Conservation (phyloP, 35 echinoderm and acorn worm species). For the Lytechinus variegatus region DNA sequence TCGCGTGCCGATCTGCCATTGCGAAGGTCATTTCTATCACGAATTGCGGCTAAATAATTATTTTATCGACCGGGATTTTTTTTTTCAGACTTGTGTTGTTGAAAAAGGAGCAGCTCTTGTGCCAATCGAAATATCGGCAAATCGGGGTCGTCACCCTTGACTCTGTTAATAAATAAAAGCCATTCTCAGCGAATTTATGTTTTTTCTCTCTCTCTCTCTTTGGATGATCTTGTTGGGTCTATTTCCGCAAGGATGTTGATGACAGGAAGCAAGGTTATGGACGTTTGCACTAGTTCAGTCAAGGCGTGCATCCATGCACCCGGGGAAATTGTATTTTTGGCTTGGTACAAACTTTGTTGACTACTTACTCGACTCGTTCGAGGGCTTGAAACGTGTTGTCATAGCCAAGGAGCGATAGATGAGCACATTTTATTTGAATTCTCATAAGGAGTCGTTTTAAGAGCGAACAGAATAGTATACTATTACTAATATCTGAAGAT, state of each 20-base stretch:
- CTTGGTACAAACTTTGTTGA: background rate
- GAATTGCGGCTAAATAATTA: conserved; percentile 1
- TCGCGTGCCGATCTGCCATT: background rate
- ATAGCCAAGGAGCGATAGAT: too few relatives aligned
- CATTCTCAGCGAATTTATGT: conserved; percentile 18
- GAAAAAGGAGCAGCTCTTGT: background rate
- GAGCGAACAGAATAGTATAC: too few relatives aligned
- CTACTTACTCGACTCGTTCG: too few relatives aligned
- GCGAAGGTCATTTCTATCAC: background rate
- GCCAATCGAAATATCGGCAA: background rate
- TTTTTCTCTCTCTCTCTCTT: background rate
- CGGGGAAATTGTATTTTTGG: background rate
- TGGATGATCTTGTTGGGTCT: background rate
- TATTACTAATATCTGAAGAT: too few relatives aligned
- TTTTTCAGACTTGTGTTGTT: background rate
- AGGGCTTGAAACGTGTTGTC: too few relatives aligned
- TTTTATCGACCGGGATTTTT: background rate
- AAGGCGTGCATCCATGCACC: background rate
- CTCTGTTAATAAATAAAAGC: conserved; percentile 6
- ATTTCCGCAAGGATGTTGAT: background rate
- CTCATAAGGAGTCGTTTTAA: too few relatives aligned
- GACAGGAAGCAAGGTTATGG: background rate
- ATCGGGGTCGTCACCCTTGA: background rate
- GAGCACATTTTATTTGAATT: too few relatives aligned
- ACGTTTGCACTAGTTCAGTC: background rate